Evolutionary conservation across 2,113 vertebrate genomes (phyloP).

Genomic region (Python bivittatus): DNA sequence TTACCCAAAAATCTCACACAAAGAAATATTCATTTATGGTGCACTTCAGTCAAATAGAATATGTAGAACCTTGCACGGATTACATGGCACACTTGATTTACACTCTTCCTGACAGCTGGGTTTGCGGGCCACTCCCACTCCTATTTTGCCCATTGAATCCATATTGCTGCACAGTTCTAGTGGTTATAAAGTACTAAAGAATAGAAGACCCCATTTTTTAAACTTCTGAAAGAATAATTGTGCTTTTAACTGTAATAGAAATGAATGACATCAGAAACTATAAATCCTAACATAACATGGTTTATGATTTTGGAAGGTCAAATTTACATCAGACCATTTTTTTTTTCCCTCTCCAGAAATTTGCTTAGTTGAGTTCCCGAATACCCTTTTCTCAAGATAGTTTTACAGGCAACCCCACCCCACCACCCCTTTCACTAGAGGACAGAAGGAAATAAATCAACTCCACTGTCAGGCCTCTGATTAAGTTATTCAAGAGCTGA

Average conservation of each 20-base stretch:
- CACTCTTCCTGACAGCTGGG: not conserved
- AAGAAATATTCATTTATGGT: not conserved
- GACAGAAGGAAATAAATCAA: not conserved
- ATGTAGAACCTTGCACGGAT: not conserved
- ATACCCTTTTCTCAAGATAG: not conserved
- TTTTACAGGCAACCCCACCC: not conserved
- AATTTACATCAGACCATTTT: not conserved
- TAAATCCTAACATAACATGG: not conserved
- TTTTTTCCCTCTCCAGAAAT: not conserved
- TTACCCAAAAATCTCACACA: not conserved
- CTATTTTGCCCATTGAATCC: not conserved
- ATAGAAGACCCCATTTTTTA: not conserved
- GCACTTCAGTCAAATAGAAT: not conserved
- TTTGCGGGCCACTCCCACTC: not conserved
- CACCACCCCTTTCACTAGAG: not conserved
- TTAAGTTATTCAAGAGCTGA: not conserved
- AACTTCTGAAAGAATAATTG: not conserved
- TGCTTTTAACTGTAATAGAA: not conserved
- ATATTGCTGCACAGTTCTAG: not conserved
- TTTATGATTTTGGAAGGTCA: not conserved
- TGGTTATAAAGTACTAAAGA: not conserved
- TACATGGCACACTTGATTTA: not conserved
- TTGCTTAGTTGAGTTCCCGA: not conserved
- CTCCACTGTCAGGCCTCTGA: not conserved
- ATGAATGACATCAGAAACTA: not conserved